Evolutionary conservation across 2,888 invertebrate species (phyloP).

Genomic region (Geotrupes spiniger): DNA sequence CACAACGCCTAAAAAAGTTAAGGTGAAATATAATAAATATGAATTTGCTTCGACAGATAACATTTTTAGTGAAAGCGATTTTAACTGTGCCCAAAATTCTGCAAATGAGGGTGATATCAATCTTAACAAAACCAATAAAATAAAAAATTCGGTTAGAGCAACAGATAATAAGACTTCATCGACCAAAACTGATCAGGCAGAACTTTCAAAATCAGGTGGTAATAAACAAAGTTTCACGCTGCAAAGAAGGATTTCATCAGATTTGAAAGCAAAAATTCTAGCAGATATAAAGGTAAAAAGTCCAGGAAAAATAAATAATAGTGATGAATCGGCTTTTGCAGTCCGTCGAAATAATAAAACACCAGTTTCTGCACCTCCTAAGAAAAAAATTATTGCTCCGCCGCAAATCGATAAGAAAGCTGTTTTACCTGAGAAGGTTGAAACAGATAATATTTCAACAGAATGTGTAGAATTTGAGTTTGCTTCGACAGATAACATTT

Average conservation of each 20-base stretch:
- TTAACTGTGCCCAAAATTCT: not conserved
- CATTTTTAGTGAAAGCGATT: constrained; percentile 8
- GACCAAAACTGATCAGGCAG: too few species aligned
- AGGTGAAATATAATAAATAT: constrained; percentile 15
- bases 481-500: constrained; percentile 14
- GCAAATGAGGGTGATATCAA: too few species aligned
- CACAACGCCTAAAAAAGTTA: constrained; percentile 9
- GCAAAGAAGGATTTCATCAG: too few species aligned
- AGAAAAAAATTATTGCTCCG: not conserved
- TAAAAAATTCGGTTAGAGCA: too few species aligned
- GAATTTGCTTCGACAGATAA: constrained; percentile 15
- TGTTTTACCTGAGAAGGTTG: too few species aligned
- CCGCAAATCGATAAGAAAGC: too few species aligned
- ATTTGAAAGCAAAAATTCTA: constrained; percentile 4
- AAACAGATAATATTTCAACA: too few species aligned
- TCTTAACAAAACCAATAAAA: too few species aligned
- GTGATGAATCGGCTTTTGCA: constrained; percentile 2
- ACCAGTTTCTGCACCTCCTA: constrained; percentile 10
- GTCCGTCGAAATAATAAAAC: constrained; percentile 14
- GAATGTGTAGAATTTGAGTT: constrained; percentile 14
- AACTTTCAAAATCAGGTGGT: too few species aligned
- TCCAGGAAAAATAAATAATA: not conserved
- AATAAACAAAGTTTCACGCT: too few species aligned
- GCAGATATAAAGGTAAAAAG: constrained; percentile 8
- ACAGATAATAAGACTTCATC: too few species aligned